phyloP scores from a whole-genome alignment of 2,113 vertebrate species.

The Xenopus tropicalis region DNA sequence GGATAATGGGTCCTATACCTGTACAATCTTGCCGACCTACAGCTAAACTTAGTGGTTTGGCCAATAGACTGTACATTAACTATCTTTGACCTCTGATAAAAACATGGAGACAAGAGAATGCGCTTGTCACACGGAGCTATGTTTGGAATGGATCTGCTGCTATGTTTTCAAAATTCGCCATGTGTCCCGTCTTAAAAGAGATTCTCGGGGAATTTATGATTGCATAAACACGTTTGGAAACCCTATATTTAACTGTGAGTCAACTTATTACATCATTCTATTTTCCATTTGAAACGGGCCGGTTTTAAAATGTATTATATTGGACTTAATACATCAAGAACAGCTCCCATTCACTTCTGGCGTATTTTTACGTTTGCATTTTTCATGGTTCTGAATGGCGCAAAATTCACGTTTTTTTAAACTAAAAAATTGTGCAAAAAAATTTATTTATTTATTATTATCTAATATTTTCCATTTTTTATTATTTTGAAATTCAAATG shows the following conservation, averaged over 20 bases:
- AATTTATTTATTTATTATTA: no score
- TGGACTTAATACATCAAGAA: no score
- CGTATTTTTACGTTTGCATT: no score
- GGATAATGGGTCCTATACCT: no score
- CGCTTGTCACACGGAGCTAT: slow-evolving; percentile 33
- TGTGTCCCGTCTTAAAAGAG: slow-evolving; percentile 41
- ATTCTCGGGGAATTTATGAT: slow-evolving; percentile 32
- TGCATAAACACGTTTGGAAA: slow-evolving; percentile 16
- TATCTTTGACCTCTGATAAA: slow-evolving; percentile 14
- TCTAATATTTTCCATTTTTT: no score
- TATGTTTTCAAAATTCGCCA: slow-evolving; percentile 32
- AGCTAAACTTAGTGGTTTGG: background rate
- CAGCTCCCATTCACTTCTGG: no score
- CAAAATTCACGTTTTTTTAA: no score
- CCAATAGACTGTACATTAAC: slow-evolving; percentile 5
- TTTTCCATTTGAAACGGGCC: slow-evolving; percentile 17
- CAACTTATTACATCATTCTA: slow-evolving; percentile 26
- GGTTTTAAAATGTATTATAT: background rate
- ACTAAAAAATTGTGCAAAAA: no score
- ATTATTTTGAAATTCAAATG: no score
- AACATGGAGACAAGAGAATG: slow-evolving; percentile 17
- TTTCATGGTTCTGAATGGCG: no score
- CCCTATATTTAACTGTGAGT: slow-evolving; percentile 30
- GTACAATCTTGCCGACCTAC: no score
- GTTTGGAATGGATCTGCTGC: slow-evolving; percentile 32